These are phyloP conservation scores for Terrapene triunguis DNA, from an alignment of 2,113 vertebrate genomes.

Conservation along the genomic window DNA sequence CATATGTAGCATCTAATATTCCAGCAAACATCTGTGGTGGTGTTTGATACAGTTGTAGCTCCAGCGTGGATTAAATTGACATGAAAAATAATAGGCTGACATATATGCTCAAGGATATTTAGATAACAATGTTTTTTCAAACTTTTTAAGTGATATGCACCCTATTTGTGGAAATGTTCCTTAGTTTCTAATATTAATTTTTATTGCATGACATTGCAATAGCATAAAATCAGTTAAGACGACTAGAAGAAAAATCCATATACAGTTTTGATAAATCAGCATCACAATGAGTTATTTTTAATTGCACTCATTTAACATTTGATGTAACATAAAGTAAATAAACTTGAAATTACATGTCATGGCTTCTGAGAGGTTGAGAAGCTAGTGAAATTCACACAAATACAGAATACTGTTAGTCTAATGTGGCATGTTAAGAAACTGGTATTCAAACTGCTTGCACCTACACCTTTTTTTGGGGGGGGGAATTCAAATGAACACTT, in stretches of 20 bases:
- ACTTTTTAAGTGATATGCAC: too few relatives aligned
- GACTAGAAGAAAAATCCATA: neutral
- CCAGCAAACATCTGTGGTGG: neutral
- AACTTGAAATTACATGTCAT: neutral
- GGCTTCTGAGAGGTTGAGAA: slow-evolving; percentile 21
- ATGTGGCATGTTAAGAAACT: neutral
- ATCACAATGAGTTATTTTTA: slow-evolving; percentile 8
- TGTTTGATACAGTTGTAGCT: neutral
- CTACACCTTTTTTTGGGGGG: too few relatives aligned
- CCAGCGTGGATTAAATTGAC: neutral
- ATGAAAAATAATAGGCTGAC: neutral
- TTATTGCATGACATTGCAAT: slow-evolving; percentile 7
- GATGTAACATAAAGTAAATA: slow-evolving; percentile 13
- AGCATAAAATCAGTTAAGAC: neutral
- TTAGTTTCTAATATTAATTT: neutral
- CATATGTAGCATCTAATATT: neutral
- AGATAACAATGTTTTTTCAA: neutral
- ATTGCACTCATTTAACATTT: slow-evolving; percentile 35
- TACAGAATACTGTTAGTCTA: neutral
- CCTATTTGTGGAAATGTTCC: too few relatives aligned
- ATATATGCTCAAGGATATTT: neutral
- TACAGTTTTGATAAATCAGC: neutral
- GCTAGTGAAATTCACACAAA: slow-evolving; percentile 43
- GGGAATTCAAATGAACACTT: neutral
- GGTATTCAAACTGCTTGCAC: neutral